These are phyloP conservation scores for Yponomeuta sedellus DNA, from an alignment of 2,888 invertebrate species.

Conservation along the genomic window DNA sequence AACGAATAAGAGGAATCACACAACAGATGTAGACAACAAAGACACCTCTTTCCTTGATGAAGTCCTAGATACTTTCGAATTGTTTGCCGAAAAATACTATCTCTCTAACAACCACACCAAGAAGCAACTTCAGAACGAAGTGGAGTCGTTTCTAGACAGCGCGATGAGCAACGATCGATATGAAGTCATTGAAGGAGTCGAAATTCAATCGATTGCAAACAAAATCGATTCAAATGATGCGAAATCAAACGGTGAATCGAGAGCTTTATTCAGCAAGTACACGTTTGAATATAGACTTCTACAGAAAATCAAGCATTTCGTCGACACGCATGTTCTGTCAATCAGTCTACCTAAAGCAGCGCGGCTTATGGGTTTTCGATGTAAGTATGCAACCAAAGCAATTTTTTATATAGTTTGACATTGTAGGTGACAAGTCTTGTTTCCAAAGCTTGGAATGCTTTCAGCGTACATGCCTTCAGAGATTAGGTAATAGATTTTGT, in stretches of 20 bases:
- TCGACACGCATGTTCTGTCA: slow-evolving; percentile 77
- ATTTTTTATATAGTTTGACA: too few species aligned
- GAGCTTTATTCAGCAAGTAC: slow-evolving; percentile 57
- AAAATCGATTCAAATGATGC: slow-evolving; percentile 25
- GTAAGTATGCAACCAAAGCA: slow-evolving; percentile 52
- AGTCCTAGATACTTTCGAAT: slow-evolving; percentile 45
- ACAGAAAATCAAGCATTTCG: slow-evolving; percentile 76
- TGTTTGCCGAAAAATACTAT: slow-evolving; percentile 44
- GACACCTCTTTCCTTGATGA: slow-evolving; percentile 37
- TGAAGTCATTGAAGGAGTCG: slow-evolving; percentile 77
- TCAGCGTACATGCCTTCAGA: too few species aligned
- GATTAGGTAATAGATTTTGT: too few species aligned
- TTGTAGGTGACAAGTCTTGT: too few species aligned
- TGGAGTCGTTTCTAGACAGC: slow-evolving; percentile 76
- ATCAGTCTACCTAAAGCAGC: slow-evolving; percentile 82
- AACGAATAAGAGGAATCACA: slow-evolving; percentile 24
- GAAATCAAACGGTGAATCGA: slow-evolving; percentile 35
- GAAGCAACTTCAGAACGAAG: slow-evolving; percentile 58
- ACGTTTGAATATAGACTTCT: slow-evolving; percentile 73
- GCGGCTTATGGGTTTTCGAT: slow-evolving; percentile 78
- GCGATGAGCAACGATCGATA: slow-evolving; percentile 72
- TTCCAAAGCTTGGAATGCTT: too few species aligned
- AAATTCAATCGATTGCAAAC: slow-evolving; percentile 51
- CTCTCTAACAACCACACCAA: slow-evolving; percentile 42
- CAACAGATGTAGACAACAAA: slow-evolving; percentile 25